Evolutionary conservation across 2,888 invertebrate genomes (phyloP).

Genomic region (Adelphocoris suturalis): DNA sequence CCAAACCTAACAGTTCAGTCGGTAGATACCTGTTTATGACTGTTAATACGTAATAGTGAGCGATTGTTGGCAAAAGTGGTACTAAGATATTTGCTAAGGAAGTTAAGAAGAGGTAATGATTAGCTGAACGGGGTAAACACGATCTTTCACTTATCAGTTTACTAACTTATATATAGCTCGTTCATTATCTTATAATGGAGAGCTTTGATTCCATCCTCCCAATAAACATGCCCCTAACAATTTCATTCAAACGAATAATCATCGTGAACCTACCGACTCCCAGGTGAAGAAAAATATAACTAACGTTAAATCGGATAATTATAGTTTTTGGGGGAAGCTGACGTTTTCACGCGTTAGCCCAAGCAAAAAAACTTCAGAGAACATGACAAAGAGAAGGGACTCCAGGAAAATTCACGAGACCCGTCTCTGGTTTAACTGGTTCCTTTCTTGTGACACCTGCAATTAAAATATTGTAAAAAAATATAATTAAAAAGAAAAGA

Average conservation of each 20-base stretch:
- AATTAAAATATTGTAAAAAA: slow-evolving; percentile 3
- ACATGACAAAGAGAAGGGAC: neutral
- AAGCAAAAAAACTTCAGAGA: neutral
- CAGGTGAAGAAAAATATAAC: neutral
- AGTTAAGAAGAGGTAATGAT: no score
- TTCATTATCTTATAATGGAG: neutral
- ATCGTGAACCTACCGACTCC: neutral
- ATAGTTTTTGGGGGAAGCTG: neutral
- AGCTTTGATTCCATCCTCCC: neutral
- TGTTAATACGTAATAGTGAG: no score
- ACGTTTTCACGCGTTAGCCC: slow-evolving; percentile 14
- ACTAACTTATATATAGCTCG: no score
- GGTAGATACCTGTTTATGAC: no score
- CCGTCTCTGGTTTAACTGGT: neutral
- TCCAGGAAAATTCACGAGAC: neutral
- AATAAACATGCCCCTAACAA: neutral
- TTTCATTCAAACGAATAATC: neutral
- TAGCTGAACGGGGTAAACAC: no score
- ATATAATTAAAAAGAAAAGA: slow-evolving; percentile 26
- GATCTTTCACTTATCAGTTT: no score
- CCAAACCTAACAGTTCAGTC: no score
- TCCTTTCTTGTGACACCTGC: neutral
- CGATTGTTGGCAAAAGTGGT: no score
- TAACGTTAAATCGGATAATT: neutral
- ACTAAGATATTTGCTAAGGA: no score